A percentile compares a stretch with the other conserved stretches of the same genome.
Conservation (phyloP, 2,888 invertebrate genomes). For the Sepiola atlantica region DNA sequence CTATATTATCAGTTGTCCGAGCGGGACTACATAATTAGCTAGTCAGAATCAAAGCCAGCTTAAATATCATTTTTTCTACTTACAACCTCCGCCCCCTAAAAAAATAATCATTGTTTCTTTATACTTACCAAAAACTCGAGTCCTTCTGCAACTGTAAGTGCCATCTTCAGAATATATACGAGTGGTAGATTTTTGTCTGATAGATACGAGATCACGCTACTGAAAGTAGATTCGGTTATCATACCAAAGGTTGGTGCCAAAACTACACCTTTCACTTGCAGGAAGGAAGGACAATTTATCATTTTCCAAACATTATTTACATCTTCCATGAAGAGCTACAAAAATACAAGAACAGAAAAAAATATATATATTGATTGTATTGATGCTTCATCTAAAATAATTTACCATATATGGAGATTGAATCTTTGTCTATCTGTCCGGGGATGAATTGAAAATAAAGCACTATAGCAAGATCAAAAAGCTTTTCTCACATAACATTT, state of each 20-base stretch:
- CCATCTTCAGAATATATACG: not conserved
- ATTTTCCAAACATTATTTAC: not conserved
- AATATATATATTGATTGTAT: not conserved
- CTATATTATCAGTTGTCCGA: no score
- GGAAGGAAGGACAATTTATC: not conserved
- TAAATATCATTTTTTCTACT: no score
- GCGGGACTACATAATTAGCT: no score
- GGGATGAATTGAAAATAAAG: no score
- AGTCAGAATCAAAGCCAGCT: no score
- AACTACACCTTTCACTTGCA: not conserved
- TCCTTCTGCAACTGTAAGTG: not conserved
- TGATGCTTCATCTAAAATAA: no score
- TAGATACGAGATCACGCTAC: not conserved
- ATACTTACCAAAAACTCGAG: not conserved
- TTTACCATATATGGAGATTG: no score
- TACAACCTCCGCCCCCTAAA: no score
- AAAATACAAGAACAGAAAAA: not conserved
- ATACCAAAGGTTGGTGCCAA: not conserved
- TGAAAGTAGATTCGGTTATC: not conserved
- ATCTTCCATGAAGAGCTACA: not conserved
- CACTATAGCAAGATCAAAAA: no score
- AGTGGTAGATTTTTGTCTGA: not conserved
- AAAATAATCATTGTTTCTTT: not conserved
- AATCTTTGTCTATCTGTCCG: no score
- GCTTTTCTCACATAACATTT: no score